Evolutionary conservation across 1,140 invertebrate species (phyloP).

Genomic region (Diachasmimorpha longicaudata): DNA sequence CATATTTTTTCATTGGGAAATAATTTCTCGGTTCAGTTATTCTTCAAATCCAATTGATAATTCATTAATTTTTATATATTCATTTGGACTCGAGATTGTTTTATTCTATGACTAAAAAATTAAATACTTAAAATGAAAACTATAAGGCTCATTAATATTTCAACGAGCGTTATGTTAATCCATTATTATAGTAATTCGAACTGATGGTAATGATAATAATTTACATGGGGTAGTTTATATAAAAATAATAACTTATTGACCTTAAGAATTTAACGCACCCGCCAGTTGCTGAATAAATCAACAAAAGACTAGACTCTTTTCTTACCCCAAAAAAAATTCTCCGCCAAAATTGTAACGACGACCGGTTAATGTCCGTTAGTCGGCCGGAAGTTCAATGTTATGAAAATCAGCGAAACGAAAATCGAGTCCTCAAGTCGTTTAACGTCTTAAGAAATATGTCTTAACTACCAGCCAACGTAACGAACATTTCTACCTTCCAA

Average conservation of each 20-base stretch:
- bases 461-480: slow-evolving; percentile 35
- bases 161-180: no score
- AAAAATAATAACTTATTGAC: neutral
- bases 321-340: neutral
- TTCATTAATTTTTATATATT: no score
- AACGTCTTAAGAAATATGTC: slow-evolving; percentile 29
- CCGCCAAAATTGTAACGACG: slow-evolving; percentile 28
- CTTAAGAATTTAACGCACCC: neutral
- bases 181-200: no score
- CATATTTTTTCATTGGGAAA: neutral
- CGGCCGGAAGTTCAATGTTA: slow-evolving; percentile 56
- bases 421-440: slow-evolving; percentile 16
- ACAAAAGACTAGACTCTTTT: neutral
- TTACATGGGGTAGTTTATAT: no score
- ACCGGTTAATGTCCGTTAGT: slow-evolving; percentile 56
- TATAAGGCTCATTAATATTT: no score
- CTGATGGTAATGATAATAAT: no score
- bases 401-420: slow-evolving; percentile 51
- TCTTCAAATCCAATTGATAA: neutral
- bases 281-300: neutral
- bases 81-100: no score
- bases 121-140: no score
- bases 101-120: no score
- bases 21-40: neutral
- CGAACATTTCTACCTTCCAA: slow-evolving; percentile 42